Conservation (phyloP, 2,113 vertebrate genomes). For the Sigmodon hispidus region DNA sequence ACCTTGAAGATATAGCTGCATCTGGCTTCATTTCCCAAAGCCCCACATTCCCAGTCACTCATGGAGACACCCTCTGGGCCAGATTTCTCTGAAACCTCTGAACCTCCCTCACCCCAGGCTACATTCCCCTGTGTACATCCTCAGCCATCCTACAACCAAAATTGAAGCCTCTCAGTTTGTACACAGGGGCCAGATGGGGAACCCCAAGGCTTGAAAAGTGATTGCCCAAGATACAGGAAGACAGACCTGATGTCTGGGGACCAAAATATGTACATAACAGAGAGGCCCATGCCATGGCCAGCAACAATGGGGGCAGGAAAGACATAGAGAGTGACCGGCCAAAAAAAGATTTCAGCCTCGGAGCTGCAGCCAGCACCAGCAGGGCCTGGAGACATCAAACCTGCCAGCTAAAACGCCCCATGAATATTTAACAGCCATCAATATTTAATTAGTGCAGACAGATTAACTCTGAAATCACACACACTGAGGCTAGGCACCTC, state of each 20-base stretch:
- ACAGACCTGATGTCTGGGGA: background rate
- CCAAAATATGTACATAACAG: background rate
- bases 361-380: background rate
- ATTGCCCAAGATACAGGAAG: background rate
- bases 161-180: background rate
- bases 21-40: background rate
- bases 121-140: too few species aligned
- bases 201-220: too few species aligned
- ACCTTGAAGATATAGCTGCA: too few species aligned
- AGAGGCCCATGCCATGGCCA: background rate
- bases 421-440: conserved; percentile 80
- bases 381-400: conserved; percentile 43
- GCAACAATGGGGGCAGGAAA: background rate
- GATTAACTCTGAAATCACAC: conserved; percentile 78
- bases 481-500: conserved; percentile 17
- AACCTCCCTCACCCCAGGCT: background rate
- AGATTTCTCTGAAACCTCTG: background rate
- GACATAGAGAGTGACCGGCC: background rate
- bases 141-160: background rate
- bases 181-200: rapidly evolving
- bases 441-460: conserved; percentile 81
- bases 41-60: background rate
- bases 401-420: conserved; percentile 62
- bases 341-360: background rate
- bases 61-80: background rate